Percentiles rank a stretch among this genome's conserved stretches.
These are phyloP conservation scores for Drosophila falleni DNA, from an alignment of 2,888 invertebrate species.

Conservation along the genomic window DNA sequence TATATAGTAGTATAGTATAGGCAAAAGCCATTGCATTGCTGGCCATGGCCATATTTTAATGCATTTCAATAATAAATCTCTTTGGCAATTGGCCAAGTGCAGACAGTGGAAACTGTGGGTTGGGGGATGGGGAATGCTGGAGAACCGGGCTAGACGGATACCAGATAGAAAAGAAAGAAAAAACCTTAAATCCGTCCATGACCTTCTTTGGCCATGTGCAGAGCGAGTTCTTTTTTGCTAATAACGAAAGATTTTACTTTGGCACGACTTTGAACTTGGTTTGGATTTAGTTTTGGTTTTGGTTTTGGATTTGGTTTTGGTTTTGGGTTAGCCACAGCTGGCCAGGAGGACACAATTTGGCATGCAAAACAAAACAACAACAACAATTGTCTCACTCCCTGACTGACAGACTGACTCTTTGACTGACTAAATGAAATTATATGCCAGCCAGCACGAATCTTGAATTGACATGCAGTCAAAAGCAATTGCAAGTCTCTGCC, in stretches of 20 bases:
- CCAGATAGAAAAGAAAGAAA: constrained; percentile 37
- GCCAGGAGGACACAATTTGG: constrained; percentile 66
- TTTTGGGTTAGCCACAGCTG: constrained; percentile 36
- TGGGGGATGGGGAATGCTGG: background rate
- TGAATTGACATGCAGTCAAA: constrained; percentile 60
- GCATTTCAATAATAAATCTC: constrained; percentile 80
- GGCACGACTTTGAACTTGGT: constrained; percentile 82
- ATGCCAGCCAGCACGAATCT: constrained; percentile 66
- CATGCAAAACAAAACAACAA: constrained; percentile 63
- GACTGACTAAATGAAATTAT: constrained; percentile 72
- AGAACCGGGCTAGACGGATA: constrained; percentile 19
- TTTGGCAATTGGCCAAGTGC: constrained; percentile 74
- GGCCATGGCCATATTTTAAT: constrained; percentile 71
- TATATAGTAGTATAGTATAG: constrained; percentile 2
- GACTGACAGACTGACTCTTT: constrained; percentile 32
- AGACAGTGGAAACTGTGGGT: constrained; percentile 28
- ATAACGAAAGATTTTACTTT: constrained; percentile 64
- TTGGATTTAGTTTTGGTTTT: constrained; percentile 43
- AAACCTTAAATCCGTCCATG: constrained; percentile 79
- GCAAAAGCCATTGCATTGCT: constrained; percentile 40
- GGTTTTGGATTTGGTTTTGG: constrained; percentile 71
- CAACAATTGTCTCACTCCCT: constrained; percentile 29
- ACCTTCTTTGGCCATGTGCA: constrained; percentile 71
- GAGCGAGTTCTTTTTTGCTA: constrained; percentile 40
- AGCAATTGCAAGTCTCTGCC: constrained; percentile 26